These are phyloP conservation scores for Drosophila mayri DNA, from an alignment of 1,140 invertebrate species.

Conservation along the genomic window DNA sequence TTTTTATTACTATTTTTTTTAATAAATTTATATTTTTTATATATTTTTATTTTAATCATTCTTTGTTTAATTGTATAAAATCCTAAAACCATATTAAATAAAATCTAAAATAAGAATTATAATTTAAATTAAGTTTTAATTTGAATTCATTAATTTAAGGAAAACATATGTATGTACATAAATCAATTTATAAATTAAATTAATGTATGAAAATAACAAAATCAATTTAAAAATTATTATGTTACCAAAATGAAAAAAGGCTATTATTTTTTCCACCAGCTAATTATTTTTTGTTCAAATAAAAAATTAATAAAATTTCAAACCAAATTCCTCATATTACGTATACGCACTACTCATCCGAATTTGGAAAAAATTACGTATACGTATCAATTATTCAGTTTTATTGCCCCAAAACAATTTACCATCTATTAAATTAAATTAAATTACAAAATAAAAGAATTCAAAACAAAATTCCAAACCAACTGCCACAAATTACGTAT, in stretches of 20 bases:
- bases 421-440: not conserved
- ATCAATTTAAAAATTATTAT: no score
- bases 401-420: not conserved
- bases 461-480: not conserved
- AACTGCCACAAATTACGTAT: constrained; percentile 2
- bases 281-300: not conserved
- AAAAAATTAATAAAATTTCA: not conserved
- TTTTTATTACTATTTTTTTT: not conserved
- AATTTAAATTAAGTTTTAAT: not conserved
- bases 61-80: not conserved
- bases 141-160: not conserved
- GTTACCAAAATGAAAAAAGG: no score
- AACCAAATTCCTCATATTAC: not conserved
- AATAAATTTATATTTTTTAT: not conserved
- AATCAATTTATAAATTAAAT: no score
- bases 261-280: no score
- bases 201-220: no score
- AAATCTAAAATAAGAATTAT: not conserved
- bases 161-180: not conserved
- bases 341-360: not conserved
- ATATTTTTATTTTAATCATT: no score
- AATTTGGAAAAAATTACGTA: constrained; percentile 1
- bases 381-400: not conserved
- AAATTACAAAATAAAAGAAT: not conserved
- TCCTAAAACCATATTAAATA: not conserved